These are phyloP conservation scores for Mya arenaria DNA, from an alignment of 1,140 invertebrate species.

Conservation along the genomic window DNA sequence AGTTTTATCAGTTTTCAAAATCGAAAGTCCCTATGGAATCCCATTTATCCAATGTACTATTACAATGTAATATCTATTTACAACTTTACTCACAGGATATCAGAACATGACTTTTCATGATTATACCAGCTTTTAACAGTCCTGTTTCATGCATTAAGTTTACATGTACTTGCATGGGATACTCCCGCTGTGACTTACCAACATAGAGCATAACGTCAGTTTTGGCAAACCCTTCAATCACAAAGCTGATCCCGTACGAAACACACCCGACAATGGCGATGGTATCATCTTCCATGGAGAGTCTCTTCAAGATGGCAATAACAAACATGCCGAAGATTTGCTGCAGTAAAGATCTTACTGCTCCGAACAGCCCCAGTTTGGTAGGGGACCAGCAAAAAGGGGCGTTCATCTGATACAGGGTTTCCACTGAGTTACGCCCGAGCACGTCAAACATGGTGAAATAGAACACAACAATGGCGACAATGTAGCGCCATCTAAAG, in stretches of 20 bases:
- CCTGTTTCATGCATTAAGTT: too few relatives aligned
- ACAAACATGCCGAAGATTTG: constrained; percentile 22
- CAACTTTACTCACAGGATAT: too few relatives aligned
- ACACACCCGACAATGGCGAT: constrained; percentile 18
- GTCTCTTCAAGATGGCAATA: background rate
- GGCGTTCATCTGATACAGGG: constrained; percentile 1
- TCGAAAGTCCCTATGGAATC: background rate
- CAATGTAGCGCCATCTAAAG: background rate
- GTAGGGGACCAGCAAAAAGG: constrained; percentile 29
- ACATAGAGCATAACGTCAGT: constrained; percentile 27
- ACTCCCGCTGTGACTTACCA: constrained; percentile 17
- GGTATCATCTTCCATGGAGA: constrained; percentile 12
- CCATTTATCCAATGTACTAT: background rate
- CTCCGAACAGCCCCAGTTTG: constrained; percentile 12
- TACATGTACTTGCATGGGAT: too few relatives aligned
- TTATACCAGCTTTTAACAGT: too few relatives aligned
- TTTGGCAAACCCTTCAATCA: constrained; percentile 15
- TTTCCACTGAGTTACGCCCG: background rate
- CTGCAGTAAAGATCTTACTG: background rate
- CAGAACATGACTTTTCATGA: too few relatives aligned
- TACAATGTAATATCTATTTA: background rate
- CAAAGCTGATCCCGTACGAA: background rate
- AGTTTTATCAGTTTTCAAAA: background rate
- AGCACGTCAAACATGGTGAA: constrained; percentile 22
- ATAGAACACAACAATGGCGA: constrained; percentile 6